These are phyloP conservation scores for Bombus waltoni DNA, from an alignment of 1,140 invertebrate species.

Conservation along the genomic window DNA sequence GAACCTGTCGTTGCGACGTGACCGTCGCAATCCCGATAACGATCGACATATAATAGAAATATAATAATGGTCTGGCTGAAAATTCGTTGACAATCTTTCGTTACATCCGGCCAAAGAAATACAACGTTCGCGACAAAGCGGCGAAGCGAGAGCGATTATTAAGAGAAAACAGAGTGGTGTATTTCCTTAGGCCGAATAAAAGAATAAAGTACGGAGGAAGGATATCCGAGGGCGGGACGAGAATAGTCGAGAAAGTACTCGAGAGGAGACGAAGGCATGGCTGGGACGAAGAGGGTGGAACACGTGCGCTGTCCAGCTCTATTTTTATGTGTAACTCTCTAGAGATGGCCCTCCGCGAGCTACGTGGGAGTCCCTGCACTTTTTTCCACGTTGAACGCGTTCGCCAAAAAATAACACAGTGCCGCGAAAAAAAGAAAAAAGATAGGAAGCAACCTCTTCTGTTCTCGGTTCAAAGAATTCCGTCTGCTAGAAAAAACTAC, in stretches of 20 bases:
- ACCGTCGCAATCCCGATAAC: not conserved
- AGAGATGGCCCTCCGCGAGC: conserved; percentile 52
- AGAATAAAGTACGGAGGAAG: conserved; percentile 9
- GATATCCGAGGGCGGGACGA: conserved; percentile 33
- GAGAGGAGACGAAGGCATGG: not conserved
- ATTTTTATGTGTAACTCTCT: conserved; percentile 64
- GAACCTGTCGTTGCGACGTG: not conserved
- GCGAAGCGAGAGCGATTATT: not conserved
- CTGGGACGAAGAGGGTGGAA: not conserved
- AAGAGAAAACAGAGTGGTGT: not conserved
- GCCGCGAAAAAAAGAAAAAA: not conserved
- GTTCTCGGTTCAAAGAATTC: not conserved
- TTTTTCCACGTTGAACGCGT: conserved; percentile 2
- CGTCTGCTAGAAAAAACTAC: no score
- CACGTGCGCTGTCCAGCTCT: conserved; percentile 61
- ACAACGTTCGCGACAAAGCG: not conserved
- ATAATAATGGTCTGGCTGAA: no score
- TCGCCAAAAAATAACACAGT: conserved; percentile 4
- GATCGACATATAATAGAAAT: not conserved
- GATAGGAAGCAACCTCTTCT: not conserved
- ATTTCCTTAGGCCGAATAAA: not conserved
- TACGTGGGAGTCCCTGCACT: conserved; percentile 48
- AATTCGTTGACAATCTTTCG: no score
- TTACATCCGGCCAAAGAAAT: no score
- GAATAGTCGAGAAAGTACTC: conserved; percentile 51